These are phyloP conservation scores for Steatocranus sp. DNA, from an alignment of 2,797 vertebrate genomes.

Conservation along the genomic window DNA sequence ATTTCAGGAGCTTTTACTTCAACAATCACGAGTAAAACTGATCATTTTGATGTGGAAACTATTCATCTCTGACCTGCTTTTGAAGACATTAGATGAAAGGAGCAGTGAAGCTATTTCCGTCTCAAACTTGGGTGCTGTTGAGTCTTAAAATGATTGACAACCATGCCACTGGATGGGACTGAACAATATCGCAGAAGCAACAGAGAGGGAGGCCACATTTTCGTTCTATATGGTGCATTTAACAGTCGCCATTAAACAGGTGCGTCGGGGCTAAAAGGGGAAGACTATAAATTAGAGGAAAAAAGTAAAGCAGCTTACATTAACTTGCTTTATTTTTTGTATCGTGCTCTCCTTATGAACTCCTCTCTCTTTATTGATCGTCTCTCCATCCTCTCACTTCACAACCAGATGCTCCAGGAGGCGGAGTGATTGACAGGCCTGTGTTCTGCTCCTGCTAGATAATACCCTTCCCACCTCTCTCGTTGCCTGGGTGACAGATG, in stretches of 20 bases:
- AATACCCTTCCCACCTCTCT: constrained; percentile 32
- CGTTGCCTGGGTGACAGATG: constrained; percentile 71
- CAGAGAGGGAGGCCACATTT: neutral
- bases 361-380: constrained; percentile 2
- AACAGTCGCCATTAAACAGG: neutral
- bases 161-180: neutral
- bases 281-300: neutral
- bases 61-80: neutral
- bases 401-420: constrained; percentile 25
- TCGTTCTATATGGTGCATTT: neutral
- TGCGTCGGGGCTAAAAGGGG: neutral
- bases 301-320: neutral
- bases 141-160: neutral
- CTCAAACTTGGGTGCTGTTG: rapidly evolving
- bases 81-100: neutral
- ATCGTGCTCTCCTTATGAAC: neutral
- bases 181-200: neutral
- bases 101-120: neutral
- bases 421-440: constrained; percentile 46
- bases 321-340: neutral
- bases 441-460: constrained; percentile 27
- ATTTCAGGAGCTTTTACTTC: neutral
- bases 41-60: neutral
- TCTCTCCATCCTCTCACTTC: constrained; percentile 4
- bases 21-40: neutral